Conservation (phyloP, 2,113 vertebrate genomes). For the Daboia siamensis region DNA sequence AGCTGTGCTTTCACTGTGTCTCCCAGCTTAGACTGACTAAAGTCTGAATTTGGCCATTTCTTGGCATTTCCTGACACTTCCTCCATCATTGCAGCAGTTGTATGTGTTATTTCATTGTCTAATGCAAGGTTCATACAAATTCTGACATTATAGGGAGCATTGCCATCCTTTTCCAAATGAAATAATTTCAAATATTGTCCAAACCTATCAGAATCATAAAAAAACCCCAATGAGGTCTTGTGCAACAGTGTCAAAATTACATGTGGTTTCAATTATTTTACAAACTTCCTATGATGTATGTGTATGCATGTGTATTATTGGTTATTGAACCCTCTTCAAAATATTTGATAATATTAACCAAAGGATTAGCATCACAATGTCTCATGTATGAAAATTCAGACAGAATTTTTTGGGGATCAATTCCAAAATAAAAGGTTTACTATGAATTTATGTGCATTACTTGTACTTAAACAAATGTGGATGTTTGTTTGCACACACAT, state of each 20-base stretch:
- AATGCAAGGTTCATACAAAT: background rate
- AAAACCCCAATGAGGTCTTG: background rate
- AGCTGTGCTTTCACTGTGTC: background rate
- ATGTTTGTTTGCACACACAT: background rate
- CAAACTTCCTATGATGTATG: background rate
- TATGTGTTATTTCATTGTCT: background rate
- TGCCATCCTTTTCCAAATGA: background rate
- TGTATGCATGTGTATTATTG: background rate
- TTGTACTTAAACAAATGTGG: background rate
- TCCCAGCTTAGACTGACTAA: background rate
- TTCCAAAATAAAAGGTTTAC: background rate
- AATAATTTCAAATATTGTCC: background rate
- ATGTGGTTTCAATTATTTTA: background rate
- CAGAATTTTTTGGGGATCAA: background rate
- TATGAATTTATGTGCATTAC: background rate
- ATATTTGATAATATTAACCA: background rate
- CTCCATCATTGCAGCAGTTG: background rate
- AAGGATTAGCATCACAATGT: background rate
- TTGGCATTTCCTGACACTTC: background rate
- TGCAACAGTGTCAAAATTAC: background rate
- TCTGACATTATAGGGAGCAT: background rate
- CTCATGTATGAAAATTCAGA: background rate
- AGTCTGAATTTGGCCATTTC: background rate
- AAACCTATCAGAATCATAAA: background rate
- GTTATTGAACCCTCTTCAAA: background rate